Evolutionary conservation across 2,797 vertebrate species (phyloP).

Genomic region (Peromyscus nudipes): DNA sequence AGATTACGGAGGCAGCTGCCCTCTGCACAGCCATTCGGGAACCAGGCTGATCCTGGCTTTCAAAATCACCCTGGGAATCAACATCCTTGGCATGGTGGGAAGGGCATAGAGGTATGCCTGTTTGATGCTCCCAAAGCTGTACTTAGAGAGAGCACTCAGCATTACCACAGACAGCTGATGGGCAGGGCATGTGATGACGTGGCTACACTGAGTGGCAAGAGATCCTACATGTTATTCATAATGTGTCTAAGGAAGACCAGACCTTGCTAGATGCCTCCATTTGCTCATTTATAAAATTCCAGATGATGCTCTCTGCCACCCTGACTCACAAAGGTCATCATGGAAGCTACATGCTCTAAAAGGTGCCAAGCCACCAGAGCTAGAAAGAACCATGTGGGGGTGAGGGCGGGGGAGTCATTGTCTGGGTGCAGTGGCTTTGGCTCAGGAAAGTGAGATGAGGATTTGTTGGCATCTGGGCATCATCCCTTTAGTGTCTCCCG

Average conservation of each 20-base stretch:
- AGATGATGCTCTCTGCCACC: neutral
- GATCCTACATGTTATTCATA: accelerated
- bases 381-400: neutral
- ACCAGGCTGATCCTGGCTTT: neutral
- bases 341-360: neutral
- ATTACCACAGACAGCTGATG: neutral
- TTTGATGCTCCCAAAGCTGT: accelerated
- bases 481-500: neutral
- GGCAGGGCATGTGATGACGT: accelerated
- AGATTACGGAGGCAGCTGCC: neutral
- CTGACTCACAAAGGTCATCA: neutral
- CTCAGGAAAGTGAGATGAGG: neutral
- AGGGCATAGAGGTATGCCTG: accelerated
- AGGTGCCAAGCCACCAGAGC: neutral
- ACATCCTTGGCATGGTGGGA: neutral
- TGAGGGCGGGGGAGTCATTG: too few species aligned
- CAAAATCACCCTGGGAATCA: neutral
- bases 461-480: neutral
- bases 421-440: neutral
- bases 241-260: neutral
- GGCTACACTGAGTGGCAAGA: neutral
- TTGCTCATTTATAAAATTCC: neutral
- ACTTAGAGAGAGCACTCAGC: neutral
- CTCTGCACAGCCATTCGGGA: neutral
- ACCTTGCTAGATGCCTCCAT: neutral